These are phyloP conservation scores for Leuciscus waleckii DNA, from an alignment of 2,797 vertebrate genomes.

Conservation along the genomic window DNA sequence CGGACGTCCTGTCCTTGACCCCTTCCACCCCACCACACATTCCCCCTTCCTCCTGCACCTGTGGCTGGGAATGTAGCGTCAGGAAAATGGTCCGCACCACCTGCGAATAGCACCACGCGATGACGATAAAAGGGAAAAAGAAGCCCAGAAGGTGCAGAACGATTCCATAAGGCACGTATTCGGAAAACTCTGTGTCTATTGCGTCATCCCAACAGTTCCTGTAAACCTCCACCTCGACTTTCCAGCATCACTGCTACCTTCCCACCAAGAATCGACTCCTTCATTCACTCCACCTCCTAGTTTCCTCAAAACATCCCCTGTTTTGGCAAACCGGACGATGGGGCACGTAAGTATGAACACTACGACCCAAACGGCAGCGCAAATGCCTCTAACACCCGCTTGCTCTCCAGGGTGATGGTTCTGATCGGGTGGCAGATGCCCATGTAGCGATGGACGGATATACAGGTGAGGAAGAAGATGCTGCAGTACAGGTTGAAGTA, in stretches of 20 bases:
- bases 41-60: conserved; percentile 62
- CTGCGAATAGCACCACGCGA: conserved; percentile 86
- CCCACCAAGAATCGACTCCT: background rate
- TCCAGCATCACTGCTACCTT: conserved; percentile 19
- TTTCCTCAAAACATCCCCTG: conserved; percentile 53
- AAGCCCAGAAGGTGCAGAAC: conserved; percentile 82
- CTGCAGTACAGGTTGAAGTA: conserved; percentile 88
- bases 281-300: conserved; percentile 47
- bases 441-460: conserved; percentile 83
- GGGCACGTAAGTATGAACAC: conserved; percentile 83
- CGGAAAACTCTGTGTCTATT: conserved; percentile 79
- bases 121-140: conserved; percentile 82
- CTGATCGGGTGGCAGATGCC: conserved; percentile 86
- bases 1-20: conserved; percentile 42
- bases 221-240: conserved; percentile 61
- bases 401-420: conserved; percentile 82
- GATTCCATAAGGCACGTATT: conserved; percentile 84
- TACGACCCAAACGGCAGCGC: conserved; percentile 79
- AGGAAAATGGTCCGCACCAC: conserved; percentile 82
- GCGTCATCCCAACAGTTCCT: conserved; percentile 84
- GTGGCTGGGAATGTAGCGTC: conserved; percentile 74
- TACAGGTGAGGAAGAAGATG: conserved; percentile 87
- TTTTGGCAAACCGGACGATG: conserved; percentile 84
- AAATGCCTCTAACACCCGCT: conserved; percentile 76
- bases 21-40: conserved; percentile 33